phyloP scores from a whole-genome alignment of 2,113 vertebrate species.

The Tiliqua scincoides region DNA sequence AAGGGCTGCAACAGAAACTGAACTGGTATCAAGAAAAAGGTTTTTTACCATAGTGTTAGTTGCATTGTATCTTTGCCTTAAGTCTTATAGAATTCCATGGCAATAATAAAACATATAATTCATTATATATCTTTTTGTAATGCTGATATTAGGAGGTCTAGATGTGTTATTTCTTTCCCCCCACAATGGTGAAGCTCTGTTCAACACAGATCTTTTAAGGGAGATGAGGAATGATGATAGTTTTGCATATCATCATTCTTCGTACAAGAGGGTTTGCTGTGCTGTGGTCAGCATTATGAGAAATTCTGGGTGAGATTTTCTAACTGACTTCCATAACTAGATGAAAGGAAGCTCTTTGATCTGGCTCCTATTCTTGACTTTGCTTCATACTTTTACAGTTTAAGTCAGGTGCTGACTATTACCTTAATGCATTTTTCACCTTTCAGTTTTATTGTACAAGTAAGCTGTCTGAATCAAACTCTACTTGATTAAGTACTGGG shows the following conservation, averaged over 20 bases:
- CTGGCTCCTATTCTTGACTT: constrained; percentile 29
- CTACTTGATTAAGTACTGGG: constrained; percentile 34
- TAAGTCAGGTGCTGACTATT: constrained; percentile 32
- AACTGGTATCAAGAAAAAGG: constrained; percentile 53
- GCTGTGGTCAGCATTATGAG: background rate
- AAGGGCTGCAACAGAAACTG: constrained; percentile 66
- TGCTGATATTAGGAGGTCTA: background rate
- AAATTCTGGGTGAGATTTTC: too few species aligned
- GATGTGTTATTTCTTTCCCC: background rate
- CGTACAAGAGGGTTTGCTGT: background rate
- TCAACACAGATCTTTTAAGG: background rate
- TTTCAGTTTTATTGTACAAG: constrained; percentile 46
- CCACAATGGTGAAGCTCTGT: background rate
- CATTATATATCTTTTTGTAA: constrained; percentile 14
- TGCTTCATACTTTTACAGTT: constrained; percentile 22
- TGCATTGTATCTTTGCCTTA: constrained; percentile 55
- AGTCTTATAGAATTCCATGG: constrained; percentile 54
- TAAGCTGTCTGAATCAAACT: constrained; percentile 48
- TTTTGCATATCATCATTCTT: background rate
- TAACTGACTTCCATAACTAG: background rate
- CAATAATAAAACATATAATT: constrained; percentile 52
- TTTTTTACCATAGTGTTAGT: constrained; percentile 49
- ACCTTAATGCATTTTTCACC: constrained; percentile 29
- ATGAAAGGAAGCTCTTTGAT: constrained; percentile 40
- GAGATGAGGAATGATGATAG: background rate